A percentile compares a stretch with the other conserved stretches of the same genome.
Conservation (phyloP, 2,113 vertebrate species). For the Rhodinocichla rosea region DNA sequence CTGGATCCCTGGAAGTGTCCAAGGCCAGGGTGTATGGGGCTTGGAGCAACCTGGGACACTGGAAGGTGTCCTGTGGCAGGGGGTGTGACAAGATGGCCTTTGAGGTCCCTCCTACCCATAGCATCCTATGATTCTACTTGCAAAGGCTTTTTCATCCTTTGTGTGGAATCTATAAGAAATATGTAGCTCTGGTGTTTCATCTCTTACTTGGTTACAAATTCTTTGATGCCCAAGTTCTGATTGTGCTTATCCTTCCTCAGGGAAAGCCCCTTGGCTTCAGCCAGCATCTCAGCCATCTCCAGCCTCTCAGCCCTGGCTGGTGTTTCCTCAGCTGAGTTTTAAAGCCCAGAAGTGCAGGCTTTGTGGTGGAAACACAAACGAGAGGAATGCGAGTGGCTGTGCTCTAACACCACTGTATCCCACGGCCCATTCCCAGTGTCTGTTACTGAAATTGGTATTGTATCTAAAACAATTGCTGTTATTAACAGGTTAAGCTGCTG, state of each 20-base stretch:
- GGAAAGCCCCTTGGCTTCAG: neutral
- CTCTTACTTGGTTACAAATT: neutral
- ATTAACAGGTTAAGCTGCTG: constrained; percentile 83
- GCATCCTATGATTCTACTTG: neutral
- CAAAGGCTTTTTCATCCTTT: neutral
- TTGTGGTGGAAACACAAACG: neutral
- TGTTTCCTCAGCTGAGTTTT: neutral
- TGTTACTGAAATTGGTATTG: constrained; percentile 73
- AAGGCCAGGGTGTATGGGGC: fast-evolving
- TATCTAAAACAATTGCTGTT: constrained; percentile 79
- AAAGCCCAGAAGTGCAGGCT: neutral
- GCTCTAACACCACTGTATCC: neutral
- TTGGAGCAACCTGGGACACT: neutral
- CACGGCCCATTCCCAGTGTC: constrained; percentile 55
- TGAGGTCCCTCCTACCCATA: neutral
- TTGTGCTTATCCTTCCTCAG: neutral
- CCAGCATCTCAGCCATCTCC: neutral
- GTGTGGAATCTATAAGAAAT: neutral
- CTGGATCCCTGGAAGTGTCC: neutral
- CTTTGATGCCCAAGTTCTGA: neutral
- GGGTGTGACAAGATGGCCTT: neutral
- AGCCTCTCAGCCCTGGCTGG: neutral
- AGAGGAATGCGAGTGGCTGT: neutral
- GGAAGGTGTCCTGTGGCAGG: neutral
- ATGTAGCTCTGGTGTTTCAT: neutral